Evolutionary conservation across 2,888 invertebrate genomes (phyloP).

Genomic region (Trichacis sp.): DNA sequence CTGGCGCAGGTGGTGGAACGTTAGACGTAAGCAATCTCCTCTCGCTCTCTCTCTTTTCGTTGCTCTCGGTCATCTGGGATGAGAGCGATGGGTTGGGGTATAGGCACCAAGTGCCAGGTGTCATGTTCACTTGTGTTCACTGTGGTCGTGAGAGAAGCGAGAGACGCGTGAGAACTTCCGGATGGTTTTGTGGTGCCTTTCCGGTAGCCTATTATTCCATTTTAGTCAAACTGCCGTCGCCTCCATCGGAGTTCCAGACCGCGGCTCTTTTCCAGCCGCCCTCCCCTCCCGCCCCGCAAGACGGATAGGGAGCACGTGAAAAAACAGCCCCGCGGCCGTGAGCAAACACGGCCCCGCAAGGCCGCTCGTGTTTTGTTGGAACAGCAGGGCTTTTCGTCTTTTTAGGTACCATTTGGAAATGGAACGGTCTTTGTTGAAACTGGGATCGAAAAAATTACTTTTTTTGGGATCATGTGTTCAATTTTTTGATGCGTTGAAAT

Average conservation of each 20-base stretch:
- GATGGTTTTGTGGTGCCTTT: slow-evolving; percentile 64
- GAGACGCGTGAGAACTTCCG: slow-evolving; percentile 70
- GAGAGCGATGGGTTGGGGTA: too few relatives aligned
- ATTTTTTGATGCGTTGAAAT: too few relatives aligned
- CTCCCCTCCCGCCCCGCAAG: neutral
- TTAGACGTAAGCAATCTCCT: slow-evolving; percentile 48
- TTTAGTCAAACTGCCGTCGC: slow-evolving; percentile 61
- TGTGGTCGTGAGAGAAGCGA: slow-evolving; percentile 66
- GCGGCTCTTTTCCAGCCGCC: slow-evolving; percentile 29
- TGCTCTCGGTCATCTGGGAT: slow-evolving; percentile 52
- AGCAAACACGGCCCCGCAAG: too few relatives aligned
- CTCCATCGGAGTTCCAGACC: slow-evolving; percentile 21
- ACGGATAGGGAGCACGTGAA: neutral
- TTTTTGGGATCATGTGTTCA: too few relatives aligned
- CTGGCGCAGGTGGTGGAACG: slow-evolving; percentile 44
- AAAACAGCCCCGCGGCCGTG: too few relatives aligned
- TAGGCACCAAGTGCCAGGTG: slow-evolving; percentile 63
- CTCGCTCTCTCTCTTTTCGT: too few relatives aligned
- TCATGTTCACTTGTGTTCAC: slow-evolving; percentile 67
- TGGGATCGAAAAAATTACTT: too few relatives aligned
- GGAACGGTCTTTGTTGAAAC: too few relatives aligned
- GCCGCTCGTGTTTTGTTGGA: too few relatives aligned
- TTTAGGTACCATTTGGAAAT: too few relatives aligned
- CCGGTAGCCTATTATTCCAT: slow-evolving; percentile 67
- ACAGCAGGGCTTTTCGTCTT: too few relatives aligned